Conservation (phyloP, 64 coral and sea anemone genomes). For the Acropora yongei region DNA sequence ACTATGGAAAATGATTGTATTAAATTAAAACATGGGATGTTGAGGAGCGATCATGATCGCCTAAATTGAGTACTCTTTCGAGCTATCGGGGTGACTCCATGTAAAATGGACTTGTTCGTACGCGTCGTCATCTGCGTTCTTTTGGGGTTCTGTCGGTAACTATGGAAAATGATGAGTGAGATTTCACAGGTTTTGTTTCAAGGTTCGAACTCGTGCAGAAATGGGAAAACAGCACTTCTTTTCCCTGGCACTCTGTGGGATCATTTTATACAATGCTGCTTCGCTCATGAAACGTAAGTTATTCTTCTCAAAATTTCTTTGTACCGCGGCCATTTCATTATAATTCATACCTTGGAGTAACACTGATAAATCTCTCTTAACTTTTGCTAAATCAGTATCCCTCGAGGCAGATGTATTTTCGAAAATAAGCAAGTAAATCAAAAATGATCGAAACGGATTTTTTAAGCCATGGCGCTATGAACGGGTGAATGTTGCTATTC, state of each 20-base stretch:
- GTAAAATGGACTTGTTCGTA: not conserved
- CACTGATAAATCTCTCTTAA: not conserved
- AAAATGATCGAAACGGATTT: not conserved
- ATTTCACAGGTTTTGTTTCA: not conserved
- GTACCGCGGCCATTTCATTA: not conserved
- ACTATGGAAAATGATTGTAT: too few species aligned
- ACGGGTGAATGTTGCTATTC: too few species aligned
- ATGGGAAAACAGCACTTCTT: conserved; percentile 28
- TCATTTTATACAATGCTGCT: conserved; percentile 22
- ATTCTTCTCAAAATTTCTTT: too few species aligned
- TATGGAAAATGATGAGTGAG: not conserved
- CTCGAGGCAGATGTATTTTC: too few species aligned
- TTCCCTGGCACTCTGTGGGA: not conserved
- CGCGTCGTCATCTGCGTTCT: not conserved
- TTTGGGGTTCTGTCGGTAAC: not conserved
- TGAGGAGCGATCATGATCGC: too few species aligned
- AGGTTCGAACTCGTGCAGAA: not conserved
- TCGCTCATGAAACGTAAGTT: conserved; percentile 21
- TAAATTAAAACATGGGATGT: too few species aligned
- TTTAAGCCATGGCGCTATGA: not conserved
- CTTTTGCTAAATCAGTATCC: too few species aligned
- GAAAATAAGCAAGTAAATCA: too few species aligned
- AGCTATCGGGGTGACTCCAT: too few species aligned
- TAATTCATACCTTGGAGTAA: not conserved
- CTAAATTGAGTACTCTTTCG: too few species aligned